Percentiles rank a stretch among this genome's conserved stretches.
Conservation (phyloP, 2,888 invertebrate species). For the Pterobdella sp. region DNA sequence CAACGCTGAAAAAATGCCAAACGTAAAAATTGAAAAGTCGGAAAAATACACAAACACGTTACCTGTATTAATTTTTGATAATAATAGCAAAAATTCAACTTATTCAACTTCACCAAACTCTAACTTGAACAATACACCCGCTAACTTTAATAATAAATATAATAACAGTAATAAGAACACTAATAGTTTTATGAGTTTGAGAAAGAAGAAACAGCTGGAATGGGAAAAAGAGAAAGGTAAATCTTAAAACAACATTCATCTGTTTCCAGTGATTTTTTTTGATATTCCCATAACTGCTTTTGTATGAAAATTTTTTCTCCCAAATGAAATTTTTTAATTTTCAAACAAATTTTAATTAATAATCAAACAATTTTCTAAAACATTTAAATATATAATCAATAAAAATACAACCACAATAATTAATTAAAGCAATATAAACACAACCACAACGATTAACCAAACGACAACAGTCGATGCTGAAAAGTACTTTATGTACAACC, state of each 20-base stretch:
- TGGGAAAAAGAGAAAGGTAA: conserved; percentile 8
- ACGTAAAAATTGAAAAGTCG: background rate
- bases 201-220: conserved; percentile 1
- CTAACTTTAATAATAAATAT: background rate
- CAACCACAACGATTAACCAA: too few species aligned
- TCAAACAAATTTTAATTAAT: too few species aligned
- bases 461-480: background rate
- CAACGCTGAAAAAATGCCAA: background rate
- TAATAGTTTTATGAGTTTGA: background rate
- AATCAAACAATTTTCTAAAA: background rate
- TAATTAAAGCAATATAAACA: too few species aligned
- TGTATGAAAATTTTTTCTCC: too few species aligned
- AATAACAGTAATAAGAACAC: background rate
- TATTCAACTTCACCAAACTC: background rate
- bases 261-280: too few species aligned
- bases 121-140: background rate
- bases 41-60: background rate
- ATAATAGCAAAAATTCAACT: conserved; percentile 1
- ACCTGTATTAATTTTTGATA: background rate
- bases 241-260: too few species aligned
- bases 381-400: too few species aligned
- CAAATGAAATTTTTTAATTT: too few species aligned
- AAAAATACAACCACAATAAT: too few species aligned
- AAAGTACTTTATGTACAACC: background rate
- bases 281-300: too few species aligned